phyloP scores from a whole-genome alignment of 2,113 vertebrate species.

The Guaruba guarouba region DNA sequence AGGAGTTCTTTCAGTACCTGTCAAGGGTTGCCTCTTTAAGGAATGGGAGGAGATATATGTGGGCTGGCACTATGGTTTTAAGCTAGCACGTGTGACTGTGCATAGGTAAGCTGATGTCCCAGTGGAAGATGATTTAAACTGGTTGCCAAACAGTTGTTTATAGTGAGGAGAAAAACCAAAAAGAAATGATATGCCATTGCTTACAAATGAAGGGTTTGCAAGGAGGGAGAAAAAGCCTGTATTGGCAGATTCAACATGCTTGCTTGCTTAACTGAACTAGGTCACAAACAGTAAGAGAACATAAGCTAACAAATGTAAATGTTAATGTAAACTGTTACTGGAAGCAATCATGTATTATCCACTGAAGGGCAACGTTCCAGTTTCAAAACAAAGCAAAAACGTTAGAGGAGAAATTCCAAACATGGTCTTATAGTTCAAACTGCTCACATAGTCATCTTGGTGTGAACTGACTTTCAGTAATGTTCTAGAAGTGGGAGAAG shows the following conservation, averaged over 20 bases:
- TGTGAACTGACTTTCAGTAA: neutral
- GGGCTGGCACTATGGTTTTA: neutral
- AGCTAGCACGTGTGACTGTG: neutral
- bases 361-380: slow-evolving; percentile 13
- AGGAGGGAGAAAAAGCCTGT: neutral
- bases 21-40: neutral
- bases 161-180: neutral
- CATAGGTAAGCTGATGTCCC: neutral
- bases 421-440: neutral
- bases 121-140: neutral
- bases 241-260: neutral
- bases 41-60: neutral
- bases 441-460: neutral
- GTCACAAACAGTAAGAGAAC: slow-evolving; percentile 13
- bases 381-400: slow-evolving; percentile 20
- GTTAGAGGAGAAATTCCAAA: slow-evolving; percentile 14
- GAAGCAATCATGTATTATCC: neutral
- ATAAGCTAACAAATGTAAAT: slow-evolving; percentile 14
- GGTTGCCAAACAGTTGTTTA: neutral
- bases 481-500: neutral
- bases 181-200: neutral
- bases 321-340: slow-evolving; percentile 46
- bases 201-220: neutral
- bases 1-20: neutral
- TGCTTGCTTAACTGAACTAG: slow-evolving; percentile 8